These are phyloP conservation scores for Ephestia elutella DNA, from an alignment of 1,140 invertebrate species.

Conservation along the genomic window DNA sequence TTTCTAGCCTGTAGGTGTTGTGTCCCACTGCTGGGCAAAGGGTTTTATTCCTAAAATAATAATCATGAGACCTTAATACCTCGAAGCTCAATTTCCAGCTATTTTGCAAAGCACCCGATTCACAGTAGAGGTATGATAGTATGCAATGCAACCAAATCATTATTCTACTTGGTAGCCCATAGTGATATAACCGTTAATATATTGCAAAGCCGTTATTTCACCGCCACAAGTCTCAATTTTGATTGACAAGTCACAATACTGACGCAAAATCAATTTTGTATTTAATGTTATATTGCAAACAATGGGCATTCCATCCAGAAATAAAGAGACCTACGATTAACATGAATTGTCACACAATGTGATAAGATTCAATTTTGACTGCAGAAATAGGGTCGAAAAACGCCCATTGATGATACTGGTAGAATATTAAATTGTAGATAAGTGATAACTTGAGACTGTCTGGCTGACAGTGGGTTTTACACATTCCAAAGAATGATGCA, in stretches of 20 bases:
- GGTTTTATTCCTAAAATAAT: too few species aligned
- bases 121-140: conserved; percentile 29
- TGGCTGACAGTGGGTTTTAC: too few species aligned
- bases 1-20: too few species aligned
- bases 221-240: conserved; percentile 32
- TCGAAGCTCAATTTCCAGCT: conserved; percentile 39
- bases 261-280: conserved; percentile 21
- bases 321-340: not conserved
- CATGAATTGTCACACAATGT: not conserved
- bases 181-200: too few species aligned
- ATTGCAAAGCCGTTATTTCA: conserved; percentile 19
- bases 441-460: too few species aligned
- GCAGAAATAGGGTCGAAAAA: not conserved
- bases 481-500: not conserved
- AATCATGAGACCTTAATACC: not conserved
- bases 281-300: conserved; percentile 40
- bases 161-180: too few species aligned
- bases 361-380: not conserved
- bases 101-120: conserved; percentile 44
- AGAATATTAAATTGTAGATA: not conserved
- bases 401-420: not conserved
- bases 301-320: conserved; percentile 50
- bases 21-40: too few species aligned
- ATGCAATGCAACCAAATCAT: conserved; percentile 22
- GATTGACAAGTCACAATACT: conserved; percentile 17